Conservation (phyloP, 2,888 invertebrate genomes). For the Morpho deidamia region DNA sequence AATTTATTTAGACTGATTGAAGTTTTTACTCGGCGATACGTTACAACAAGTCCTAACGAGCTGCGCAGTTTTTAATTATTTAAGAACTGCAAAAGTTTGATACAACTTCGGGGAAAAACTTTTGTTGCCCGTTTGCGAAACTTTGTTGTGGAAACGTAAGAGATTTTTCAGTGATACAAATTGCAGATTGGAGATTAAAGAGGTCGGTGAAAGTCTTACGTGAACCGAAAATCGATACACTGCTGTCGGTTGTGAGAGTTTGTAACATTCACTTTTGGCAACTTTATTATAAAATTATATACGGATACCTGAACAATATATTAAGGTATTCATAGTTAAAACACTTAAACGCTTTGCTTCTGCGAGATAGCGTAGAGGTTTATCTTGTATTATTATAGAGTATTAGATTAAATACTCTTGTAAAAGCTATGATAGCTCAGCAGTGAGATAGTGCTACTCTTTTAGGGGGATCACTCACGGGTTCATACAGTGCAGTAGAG, state of each 20-base stretch:
- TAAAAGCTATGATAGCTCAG: no score
- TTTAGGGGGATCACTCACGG: no score
- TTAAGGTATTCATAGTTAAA: no score
- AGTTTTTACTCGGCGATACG: neutral
- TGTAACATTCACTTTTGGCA: neutral
- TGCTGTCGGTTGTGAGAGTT: neutral
- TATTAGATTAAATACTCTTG: no score
- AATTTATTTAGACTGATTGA: neutral
- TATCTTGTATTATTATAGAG: no score
- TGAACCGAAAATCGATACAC: neutral
- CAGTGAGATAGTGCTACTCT: no score
- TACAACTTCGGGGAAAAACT: neutral
- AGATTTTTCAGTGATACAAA: conserved; percentile 8
- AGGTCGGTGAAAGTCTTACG: neutral
- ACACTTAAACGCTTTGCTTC: no score
- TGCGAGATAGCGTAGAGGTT: no score
- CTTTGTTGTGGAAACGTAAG: conserved; percentile 1
- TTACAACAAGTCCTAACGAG: neutral
- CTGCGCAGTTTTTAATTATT: neutral
- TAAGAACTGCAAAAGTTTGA: conserved; percentile 2
- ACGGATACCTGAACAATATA: no score
- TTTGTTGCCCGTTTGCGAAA: neutral
- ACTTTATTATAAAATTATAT: no score
- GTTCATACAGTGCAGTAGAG: no score
- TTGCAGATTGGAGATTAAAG: conserved; percentile 2